Evolutionary conservation across 1,140 invertebrate species (phyloP).

Genomic region (Vanessa tameamea): DNA sequence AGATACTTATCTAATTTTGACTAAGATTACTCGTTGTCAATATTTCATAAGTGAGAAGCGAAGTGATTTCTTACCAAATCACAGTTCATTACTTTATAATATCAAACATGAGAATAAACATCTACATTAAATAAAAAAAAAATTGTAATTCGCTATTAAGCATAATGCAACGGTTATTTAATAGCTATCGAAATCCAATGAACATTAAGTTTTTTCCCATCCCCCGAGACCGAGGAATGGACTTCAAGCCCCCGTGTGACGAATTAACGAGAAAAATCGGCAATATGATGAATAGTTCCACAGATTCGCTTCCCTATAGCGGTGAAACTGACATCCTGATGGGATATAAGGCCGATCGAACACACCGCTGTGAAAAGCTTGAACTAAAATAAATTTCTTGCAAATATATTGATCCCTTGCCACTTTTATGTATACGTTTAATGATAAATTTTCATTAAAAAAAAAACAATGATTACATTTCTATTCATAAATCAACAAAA

Average conservation of each 20-base stretch:
- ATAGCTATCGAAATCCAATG: slow-evolving; percentile 23
- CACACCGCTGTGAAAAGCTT: not conserved
- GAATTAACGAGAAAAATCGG: slow-evolving; percentile 35
- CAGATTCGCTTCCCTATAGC: slow-evolving; percentile 24
- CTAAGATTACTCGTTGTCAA: too few species aligned
- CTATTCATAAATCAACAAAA: too few species aligned
- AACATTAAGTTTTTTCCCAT: slow-evolving; percentile 28
- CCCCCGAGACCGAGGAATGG: slow-evolving; percentile 1
- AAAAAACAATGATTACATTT: too few species aligned
- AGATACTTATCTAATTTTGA: too few species aligned
- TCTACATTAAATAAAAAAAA: not conserved
- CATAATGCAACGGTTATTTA: slow-evolving; percentile 21
- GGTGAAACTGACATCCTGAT: slow-evolving; percentile 1
- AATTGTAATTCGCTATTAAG: not conserved
- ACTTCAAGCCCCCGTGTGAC: slow-evolving; percentile 25
- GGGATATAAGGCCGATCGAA: not conserved
- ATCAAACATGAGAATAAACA: not conserved
- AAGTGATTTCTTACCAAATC: too few species aligned
- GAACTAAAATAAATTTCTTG: not conserved
- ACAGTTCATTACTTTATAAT: too few species aligned
- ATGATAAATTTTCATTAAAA: too few species aligned
- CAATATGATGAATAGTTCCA: slow-evolving; percentile 24
- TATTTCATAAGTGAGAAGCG: too few species aligned
- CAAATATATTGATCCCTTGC: not conserved
- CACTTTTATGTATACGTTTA: too few species aligned